Base-by-base conservation (phyloP, 2,888 invertebrate genomes). In the Caenorhabditis sp. region DNA sequence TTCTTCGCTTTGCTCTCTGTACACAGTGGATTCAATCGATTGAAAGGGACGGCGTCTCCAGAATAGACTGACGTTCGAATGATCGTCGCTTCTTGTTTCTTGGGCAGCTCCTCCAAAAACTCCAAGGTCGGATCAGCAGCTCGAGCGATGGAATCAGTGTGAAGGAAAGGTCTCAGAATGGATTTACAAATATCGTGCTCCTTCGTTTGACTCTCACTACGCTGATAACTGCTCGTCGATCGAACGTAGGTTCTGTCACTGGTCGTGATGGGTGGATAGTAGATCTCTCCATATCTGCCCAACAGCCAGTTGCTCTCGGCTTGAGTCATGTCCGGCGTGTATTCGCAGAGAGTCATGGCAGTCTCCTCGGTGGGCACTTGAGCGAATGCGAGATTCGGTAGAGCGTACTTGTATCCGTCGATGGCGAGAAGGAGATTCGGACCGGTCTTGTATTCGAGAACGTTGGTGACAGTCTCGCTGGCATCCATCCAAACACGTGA, bases 301-400 rank as follows among this genome's bases (percentile, higher is more conserved):
- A 68, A 22, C 51, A 68, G 22, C 6, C 49, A 54, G 4, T 54
- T 51, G 24, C 51, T 68, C 38, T 54, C 54, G 1, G 68, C 51
- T 26, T 54, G 54, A 5, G n/a, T 68, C 68, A 68, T 38, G 12
- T 19, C 7, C 3, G 68, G 68, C 54, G 51, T 51, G 38, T 68
- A 68, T 35, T 68, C 54, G 22, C 66, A 66, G 24, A 66, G 31
- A n/a, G 44, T 31, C 66, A 66, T 66, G 7, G 66, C 49, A 6
- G 7, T 64, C 7, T 64, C 49, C 8, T 47, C 12, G n/a, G 24
- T 12, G 10, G 22, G 31, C 8, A 66, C 66, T 31, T 47, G 26
- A 19, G 49, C 28, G 8, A 66, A 49, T n/a, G 47, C 41, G 12
- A 41, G 16, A 7, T 47, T 49, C 49, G 26, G 26, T 2, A 66